Conservation (phyloP, 2,888 invertebrate species). For the Eupithecia abbreviata region DNA sequence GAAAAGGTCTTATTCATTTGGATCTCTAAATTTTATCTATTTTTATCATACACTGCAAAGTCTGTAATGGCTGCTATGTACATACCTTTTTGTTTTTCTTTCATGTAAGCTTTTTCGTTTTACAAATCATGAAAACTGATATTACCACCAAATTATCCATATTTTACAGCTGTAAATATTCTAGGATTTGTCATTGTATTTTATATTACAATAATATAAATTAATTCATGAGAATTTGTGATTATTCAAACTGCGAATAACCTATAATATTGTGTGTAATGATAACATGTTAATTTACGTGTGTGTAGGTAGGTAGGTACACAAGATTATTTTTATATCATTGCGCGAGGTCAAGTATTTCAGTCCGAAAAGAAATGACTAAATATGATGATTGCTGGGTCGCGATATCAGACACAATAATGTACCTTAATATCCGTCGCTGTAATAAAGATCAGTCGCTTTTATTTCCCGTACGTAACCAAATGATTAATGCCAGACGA, state of each 20-base stretch:
- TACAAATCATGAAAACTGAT: background rate
- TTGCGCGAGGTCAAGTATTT: background rate
- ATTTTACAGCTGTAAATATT: constrained; percentile 17
- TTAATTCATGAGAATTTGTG: background rate
- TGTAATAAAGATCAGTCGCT: constrained; percentile 16
- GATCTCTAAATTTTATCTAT: background rate
- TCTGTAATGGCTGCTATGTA: background rate
- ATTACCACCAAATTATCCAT: background rate
- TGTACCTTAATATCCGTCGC: constrained; percentile 30
- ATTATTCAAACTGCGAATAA: background rate
- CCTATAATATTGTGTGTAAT: background rate
- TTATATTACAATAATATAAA: constrained; percentile 9
- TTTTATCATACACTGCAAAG: background rate
- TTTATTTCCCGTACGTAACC: constrained; percentile 17
- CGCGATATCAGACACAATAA: background rate
- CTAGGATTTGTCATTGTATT: background rate
- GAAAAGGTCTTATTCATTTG: background rate
- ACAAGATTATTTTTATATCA: background rate
- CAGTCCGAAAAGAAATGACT: background rate
- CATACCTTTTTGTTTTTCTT: background rate
- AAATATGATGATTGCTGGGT: background rate
- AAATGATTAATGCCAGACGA: constrained; percentile 7
- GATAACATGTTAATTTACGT: background rate
- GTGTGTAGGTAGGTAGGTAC: background rate
- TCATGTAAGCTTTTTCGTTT: background rate